Percentiles rank a stretch among this genome's conserved stretches.
Evolutionary conservation across 2,888 invertebrate species (phyloP).

Genomic region (Scrobipalpa atriplicella): DNA sequence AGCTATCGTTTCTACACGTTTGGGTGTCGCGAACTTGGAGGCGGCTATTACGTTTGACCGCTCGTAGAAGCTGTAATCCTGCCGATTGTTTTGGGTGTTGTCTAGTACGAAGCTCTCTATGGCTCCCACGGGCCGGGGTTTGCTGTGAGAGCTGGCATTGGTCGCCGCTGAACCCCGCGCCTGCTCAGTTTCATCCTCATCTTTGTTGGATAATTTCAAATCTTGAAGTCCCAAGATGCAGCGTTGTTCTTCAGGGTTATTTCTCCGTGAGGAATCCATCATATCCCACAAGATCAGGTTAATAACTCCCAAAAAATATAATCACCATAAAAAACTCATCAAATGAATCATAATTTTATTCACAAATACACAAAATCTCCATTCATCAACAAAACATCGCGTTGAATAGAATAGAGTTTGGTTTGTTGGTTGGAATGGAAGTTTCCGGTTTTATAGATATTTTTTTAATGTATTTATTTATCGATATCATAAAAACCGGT

Average conservation of each 20-base stretch:
- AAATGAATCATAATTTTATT: constrained; percentile 60
- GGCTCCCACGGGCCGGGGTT: constrained; percentile 84
- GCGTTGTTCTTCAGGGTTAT: constrained; percentile 70
- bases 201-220: constrained; percentile 79
- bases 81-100: constrained; percentile 71
- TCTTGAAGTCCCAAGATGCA: constrained; percentile 78
- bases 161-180: constrained; percentile 72
- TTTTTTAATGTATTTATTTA: no score
- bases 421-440: no score
- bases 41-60: constrained; percentile 89
- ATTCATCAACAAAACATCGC: constrained; percentile 46
- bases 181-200: constrained; percentile 78
- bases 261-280: constrained; percentile 73
- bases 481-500: no score
- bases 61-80: constrained; percentile 83
- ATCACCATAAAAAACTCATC: constrained; percentile 39
- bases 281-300: constrained; percentile 1
- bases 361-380: constrained; percentile 38
- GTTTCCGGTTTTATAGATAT: neutral
- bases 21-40: constrained; percentile 90
- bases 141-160: constrained; percentile 65
- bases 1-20: constrained; percentile 86
- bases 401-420: constrained; percentile 17
- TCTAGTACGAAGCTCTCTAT: constrained; percentile 86
- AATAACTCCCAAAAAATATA: constrained; percentile 27